A percentile compares a stretch with the other conserved stretches of the same genome.
Conservation (phyloP, 2,797 vertebrate species). For the Neosalanx taihuensis region DNA sequence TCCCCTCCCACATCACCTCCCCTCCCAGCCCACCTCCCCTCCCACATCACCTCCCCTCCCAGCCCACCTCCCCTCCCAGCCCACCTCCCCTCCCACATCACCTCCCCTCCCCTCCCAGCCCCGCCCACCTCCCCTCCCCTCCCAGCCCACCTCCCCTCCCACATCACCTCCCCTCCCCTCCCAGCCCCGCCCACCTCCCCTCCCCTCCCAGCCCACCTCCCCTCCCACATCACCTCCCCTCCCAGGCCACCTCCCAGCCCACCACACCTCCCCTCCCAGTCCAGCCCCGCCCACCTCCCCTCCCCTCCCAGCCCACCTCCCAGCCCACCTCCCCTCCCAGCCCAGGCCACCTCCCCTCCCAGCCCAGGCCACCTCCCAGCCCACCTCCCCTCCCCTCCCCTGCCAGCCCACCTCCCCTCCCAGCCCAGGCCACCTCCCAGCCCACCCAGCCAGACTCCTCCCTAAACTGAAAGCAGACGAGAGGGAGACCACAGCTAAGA, state of each 20-base stretch:
- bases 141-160: not conserved
- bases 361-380: conserved; percentile 9
- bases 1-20: conserved; percentile 7
- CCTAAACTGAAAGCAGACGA: not conserved
- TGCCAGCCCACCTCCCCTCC: conserved; percentile 6
- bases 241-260: conserved; percentile 33
- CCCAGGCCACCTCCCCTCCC: too few relatives aligned
- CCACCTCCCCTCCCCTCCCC: conserved; percentile 33
- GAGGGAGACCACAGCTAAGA: not conserved
- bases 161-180: not conserved
- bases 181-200: conserved; percentile 15
- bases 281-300: too few relatives aligned
- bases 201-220: not conserved
- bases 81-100: conserved; percentile 11
- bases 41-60: too few relatives aligned
- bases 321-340: conserved; percentile 25
- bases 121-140: not conserved
- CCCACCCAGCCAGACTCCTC: not conserved
- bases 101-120: conserved; percentile 10
- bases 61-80: too few relatives aligned
- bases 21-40: too few relatives aligned
- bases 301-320: conserved; percentile 21
- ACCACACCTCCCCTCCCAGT: conserved; percentile 32
- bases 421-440: conserved; percentile 10
- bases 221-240: too few relatives aligned